Conservation (phyloP, 2,888 invertebrate species). For the Pegoplata infirma region DNA sequence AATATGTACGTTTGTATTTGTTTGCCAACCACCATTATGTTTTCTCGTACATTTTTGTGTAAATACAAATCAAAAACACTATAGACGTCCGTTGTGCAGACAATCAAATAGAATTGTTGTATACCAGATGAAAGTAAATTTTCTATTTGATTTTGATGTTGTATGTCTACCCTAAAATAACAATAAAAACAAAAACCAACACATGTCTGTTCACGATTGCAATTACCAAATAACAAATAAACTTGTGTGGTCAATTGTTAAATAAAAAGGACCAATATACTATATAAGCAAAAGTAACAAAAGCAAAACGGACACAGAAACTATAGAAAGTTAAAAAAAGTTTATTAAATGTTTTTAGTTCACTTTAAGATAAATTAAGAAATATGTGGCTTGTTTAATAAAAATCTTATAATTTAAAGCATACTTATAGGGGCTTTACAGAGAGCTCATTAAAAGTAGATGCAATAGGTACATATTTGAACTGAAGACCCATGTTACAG, state of each 20-base stretch:
- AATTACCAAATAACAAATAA: conserved; percentile 59
- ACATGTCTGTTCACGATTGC: conserved; percentile 57
- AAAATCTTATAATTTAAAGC: conserved; percentile 24
- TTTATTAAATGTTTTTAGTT: no score
- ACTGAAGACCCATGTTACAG: no score
- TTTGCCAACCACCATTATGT: conserved; percentile 53
- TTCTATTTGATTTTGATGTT: conserved; percentile 53
- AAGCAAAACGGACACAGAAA: background rate
- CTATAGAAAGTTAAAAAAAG: conserved; percentile 1
- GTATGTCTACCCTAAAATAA: conserved; percentile 23
- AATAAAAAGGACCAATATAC: conserved; percentile 22
- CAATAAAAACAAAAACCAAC: conserved; percentile 30
- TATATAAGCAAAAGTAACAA: background rate
- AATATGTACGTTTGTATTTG: conserved; percentile 32
- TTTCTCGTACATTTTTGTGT: conserved; percentile 8
- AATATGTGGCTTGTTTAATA: no score
- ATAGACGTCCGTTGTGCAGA: conserved; percentile 7
- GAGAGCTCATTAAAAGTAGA: no score
- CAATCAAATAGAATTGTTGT: conserved; percentile 32
- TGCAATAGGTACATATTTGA: no score
- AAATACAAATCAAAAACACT: conserved; percentile 41
- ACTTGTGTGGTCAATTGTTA: conserved; percentile 51
- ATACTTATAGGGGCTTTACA: conserved; percentile 51
- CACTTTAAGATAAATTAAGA: no score
- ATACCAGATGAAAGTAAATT: conserved; percentile 60